Evolutionary conservation across 2,797 vertebrate genomes (phyloP).

Genomic region (Scomberomorus guttatus): DNA sequence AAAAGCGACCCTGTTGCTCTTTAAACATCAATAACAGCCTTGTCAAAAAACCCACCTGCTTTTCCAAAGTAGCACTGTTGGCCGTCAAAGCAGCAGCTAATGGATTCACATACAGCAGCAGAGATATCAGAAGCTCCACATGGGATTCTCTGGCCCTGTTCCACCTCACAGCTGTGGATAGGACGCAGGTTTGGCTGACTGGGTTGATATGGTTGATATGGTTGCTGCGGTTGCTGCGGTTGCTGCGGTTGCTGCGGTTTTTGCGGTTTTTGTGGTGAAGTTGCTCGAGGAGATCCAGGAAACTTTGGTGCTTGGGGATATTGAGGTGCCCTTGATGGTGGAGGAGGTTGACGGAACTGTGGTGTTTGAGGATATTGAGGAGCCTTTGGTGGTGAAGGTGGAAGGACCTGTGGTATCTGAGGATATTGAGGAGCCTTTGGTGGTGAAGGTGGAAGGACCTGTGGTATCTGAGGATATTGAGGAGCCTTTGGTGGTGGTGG

Average conservation of each 20-base stretch:
- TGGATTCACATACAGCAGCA: slow-evolving; percentile 57
- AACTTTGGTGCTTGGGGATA: neutral
- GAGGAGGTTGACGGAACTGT: neutral
- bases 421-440: neutral
- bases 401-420: neutral
- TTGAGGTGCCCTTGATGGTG: neutral
- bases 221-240: neutral
- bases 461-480: too few species aligned
- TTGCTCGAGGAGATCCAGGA: neutral
- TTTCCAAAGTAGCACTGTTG: slow-evolving; percentile 78
- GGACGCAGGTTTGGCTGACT: neutral
- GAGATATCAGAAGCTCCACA: slow-evolving; percentile 69
- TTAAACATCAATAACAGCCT: neutral
- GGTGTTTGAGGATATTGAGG: neutral
- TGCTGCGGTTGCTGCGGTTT: neutral
- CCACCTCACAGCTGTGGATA: slow-evolving; percentile 63
- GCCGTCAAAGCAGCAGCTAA: slow-evolving; percentile 79
- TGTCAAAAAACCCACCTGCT: slow-evolving; percentile 65
- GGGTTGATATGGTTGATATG: neutral
- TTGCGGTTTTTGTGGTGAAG: neutral
- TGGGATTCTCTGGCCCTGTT: slow-evolving; percentile 45
- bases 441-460: neutral
- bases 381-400: neutral
- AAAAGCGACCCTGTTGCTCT: neutral
- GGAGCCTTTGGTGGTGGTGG: too few species aligned